Base-by-base conservation (phyloP, 2,888 invertebrate species). In the Drosophila recens region DNA sequence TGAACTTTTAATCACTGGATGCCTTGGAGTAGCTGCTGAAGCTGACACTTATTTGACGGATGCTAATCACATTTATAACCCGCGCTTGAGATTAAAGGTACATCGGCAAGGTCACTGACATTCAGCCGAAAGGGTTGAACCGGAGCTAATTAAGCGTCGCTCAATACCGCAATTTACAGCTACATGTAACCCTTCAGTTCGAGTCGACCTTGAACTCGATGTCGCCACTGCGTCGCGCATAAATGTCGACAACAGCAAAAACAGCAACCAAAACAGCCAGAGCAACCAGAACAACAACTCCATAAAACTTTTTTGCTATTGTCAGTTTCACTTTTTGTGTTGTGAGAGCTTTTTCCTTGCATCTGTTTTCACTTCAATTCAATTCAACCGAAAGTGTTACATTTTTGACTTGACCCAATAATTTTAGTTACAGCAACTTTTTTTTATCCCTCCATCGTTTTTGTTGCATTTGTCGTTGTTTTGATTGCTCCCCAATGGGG, bases 291-390 rank as follows among this genome's bases (percentile, higher is more conserved):
- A 8, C 45, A 48, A 59, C 11, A 57, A 36, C 30, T 43, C 23
- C 17, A 57, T 38, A 52, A 57, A 83, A 86, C 64, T 83, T 80
- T 83, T 71, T 67, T 61, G 64, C 66, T 67, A 72, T 65, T 84
- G 79, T 87, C 85, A 79, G 79, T 84, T 83, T 87, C 77, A 77
- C 79, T 83, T 83, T 82, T 75, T 67, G 62, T 63, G 63, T 54
- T 69, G 61, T 33, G 51, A 59, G 38, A 43, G 36, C 38, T 57
- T 57, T 63, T 67, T 59, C 13, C 10, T 58, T 49, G 45, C 23
- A 61, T 33, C 13, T 20, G 20, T 10, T 33, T 56, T 63, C 52
- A 62, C 56, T 68, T 66, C 57, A 56, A 68, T 68, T 66, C 57
- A 56, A 70, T 73, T 73, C 67, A 80, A 82, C 72, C 63, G 73